phyloP scores from a whole-genome alignment of 2,797 vertebrate species.

The Pangasius sanitwongsei region DNA sequence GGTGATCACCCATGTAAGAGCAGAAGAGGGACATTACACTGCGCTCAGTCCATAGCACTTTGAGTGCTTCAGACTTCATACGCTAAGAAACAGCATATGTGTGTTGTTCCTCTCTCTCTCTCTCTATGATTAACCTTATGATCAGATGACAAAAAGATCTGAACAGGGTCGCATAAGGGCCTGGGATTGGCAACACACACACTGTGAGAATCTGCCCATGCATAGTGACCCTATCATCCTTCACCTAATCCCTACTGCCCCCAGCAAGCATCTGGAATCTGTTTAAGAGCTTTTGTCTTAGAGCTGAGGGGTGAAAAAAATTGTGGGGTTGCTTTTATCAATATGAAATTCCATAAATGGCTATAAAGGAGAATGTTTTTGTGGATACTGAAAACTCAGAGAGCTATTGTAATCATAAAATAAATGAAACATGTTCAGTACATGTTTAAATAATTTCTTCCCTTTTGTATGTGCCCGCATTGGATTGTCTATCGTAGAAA shows the following conservation, averaged over 20 bases:
- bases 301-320: conserved; percentile 14
- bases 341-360: conserved; percentile 24
- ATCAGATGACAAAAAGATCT: conserved; percentile 42
- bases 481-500: not conserved
- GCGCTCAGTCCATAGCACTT: conserved; percentile 10
- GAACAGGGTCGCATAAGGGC: conserved; percentile 21
- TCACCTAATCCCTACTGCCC: conserved; percentile 5
- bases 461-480: not conserved
- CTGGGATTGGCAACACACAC: conserved; percentile 16
- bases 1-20: not conserved
- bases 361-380: conserved; percentile 1
- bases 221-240: conserved; percentile 30
- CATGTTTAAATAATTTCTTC: not conserved
- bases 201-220: conserved; percentile 33
- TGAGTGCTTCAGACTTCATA: conserved; percentile 11
- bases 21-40: conserved; percentile 15
- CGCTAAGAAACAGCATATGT: conserved; percentile 29
- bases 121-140: conserved; percentile 31
- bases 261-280: conserved; percentile 34
- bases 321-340: not conserved
- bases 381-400: not conserved
- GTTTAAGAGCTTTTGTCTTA: conserved; percentile 37
- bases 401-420: conserved; percentile 11
- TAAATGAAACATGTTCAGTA: not conserved
- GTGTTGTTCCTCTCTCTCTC: not conserved